Evolutionary conservation across 2,797 vertebrate species (phyloP), one percentile per base, ranked within the genome.

Genomic region (Aquila chrysaetos): DNA sequence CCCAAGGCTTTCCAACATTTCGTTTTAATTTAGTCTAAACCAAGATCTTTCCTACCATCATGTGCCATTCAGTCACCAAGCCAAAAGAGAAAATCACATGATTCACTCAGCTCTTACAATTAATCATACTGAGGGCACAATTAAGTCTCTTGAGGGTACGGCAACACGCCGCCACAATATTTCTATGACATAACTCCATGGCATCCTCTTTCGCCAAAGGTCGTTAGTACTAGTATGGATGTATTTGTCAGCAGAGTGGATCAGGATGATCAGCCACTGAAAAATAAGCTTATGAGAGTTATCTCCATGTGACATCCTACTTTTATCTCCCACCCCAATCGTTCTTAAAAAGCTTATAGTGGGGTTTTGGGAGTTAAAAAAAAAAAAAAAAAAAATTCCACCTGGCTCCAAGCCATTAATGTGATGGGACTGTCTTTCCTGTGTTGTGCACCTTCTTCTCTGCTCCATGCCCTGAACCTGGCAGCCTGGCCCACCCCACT

Each of bases 401-500:
- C 48, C 46, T 37, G 44, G 57, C 65, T 48, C 48, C 37, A 51
- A 57, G 79, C 24, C 39, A 4, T 10, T 35, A 18, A 15, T 1
- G 25, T 3, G 81, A 59, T 25, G 79, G 72, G 72, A 18, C 4
- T n/a, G 35, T 37, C 28, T 14, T 13, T 28, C 70, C 80, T 82
- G 54, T 7, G 9, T 54, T 54, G 64, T 3, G 68, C 79, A 48
- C 64, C 53, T 53, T 17, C 39, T 79, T 3, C 67, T 56, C 49
- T 7, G 53, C 31, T 49, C 65, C 80, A 1, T 4, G 39, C 79
- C 92, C 92, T 90, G 31, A 8, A 17, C 68, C 54, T 65, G 44
- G 68, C 72, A 65, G 83, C 82, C 68, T 64, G 80, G 83, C 78
- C 91, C 68, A 16, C 63, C 61, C 90, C 46, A 97, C 97, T 97